Percentiles rank a stretch among this genome's conserved stretches.
Conservation (phyloP, 2,888 invertebrate genomes). For the Nymphalis c-album region DNA sequence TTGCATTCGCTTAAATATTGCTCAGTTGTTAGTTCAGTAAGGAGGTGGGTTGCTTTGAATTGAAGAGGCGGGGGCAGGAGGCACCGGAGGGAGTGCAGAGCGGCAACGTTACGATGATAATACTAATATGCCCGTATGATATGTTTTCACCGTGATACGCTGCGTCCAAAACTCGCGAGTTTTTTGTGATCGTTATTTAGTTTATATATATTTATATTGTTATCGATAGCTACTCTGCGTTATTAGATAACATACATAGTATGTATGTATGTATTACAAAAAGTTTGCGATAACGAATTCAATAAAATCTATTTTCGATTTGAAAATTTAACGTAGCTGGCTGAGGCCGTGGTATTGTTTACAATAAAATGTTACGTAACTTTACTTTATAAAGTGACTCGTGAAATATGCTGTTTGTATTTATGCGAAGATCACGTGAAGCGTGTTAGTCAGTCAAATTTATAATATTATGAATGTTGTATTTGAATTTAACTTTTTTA, state of each 20-base stretch:
- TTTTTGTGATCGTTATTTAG: conserved; percentile 10
- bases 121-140: conserved; percentile 58
- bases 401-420: background rate
- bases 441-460: background rate
- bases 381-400: background rate
- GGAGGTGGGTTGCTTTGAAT: conserved; percentile 58
- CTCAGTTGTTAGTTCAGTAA: conserved; percentile 49
- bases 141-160: conserved; percentile 50
- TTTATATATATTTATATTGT: background rate
- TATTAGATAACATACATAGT: conserved; percentile 4
- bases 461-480: too few species aligned
- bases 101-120: conserved; percentile 66
- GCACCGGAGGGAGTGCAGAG: conserved; percentile 67
- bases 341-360: background rate
- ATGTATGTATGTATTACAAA: too few species aligned
- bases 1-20: conserved; percentile 51
- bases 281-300: conserved; percentile 7
- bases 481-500: too few species aligned
- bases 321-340: background rate
- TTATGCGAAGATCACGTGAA: background rate
- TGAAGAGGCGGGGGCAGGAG: conserved; percentile 69
- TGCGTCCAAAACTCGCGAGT: conserved; percentile 21
- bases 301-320: conserved; percentile 6
- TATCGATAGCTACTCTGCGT: background rate
- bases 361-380: conserved; percentile 4